Conservation (phyloP, 53 echinoderm and acorn worm genomes). For the Arbacia lixula region DNA sequence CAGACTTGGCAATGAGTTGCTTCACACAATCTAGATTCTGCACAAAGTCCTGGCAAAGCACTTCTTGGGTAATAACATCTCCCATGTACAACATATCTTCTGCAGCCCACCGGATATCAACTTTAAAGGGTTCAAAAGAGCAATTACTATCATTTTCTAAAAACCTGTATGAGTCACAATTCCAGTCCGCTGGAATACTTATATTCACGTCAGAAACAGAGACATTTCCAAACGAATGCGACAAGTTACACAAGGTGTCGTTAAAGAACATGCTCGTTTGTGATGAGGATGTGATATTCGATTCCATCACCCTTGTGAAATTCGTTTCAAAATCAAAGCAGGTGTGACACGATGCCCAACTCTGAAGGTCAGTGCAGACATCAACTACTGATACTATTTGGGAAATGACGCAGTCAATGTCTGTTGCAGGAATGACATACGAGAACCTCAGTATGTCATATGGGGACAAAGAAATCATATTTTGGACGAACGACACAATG, state of each 20-base stretch:
- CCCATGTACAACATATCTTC: not conserved
- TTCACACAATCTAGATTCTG: not conserved
- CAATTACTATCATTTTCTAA: not conserved
- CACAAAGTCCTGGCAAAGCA: not conserved
- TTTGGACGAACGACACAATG: not conserved
- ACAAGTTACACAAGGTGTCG: not conserved
- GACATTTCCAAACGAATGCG: slow-evolving; percentile 1
- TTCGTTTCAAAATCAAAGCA: slow-evolving; percentile 11
- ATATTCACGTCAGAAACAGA: not conserved
- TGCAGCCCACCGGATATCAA: not conserved
- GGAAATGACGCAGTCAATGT: not conserved
- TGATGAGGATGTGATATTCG: no score
- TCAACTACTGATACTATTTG: no score
- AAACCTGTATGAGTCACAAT: not conserved
- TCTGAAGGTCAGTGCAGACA: not conserved
- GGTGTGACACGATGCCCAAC: not conserved
- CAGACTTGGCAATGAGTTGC: not conserved
- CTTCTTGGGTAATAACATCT: not conserved
- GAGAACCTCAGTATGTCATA: not conserved
- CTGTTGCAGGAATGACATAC: no score
- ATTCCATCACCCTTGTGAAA: not conserved
- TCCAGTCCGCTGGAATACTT: slow-evolving; percentile 22
- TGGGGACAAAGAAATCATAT: not conserved
- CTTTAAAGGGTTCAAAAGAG: not conserved
- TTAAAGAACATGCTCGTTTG: not conserved